Percentiles rank a stretch among this genome's conserved stretches.
These are phyloP conservation scores for Pammene fasciana DNA, from an alignment of 2,888 invertebrate species.

Conservation along the genomic window DNA sequence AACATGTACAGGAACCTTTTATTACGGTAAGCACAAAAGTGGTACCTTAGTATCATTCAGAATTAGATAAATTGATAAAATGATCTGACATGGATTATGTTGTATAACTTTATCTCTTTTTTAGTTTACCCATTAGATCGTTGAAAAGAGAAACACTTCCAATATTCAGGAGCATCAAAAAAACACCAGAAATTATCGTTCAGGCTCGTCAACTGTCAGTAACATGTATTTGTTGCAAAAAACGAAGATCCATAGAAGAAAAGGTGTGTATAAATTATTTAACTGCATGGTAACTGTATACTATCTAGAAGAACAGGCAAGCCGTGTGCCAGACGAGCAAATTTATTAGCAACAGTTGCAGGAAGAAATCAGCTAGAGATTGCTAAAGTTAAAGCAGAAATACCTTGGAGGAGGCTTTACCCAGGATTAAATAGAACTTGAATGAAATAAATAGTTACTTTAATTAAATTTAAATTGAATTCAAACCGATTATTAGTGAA, in stretches of 20 bases:
- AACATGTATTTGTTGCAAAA: conserved; percentile 75
- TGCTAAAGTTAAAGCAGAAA: too few relatives aligned
- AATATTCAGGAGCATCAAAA: conserved; percentile 49
- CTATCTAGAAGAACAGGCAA: too few relatives aligned
- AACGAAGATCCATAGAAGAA: conserved; percentile 85
- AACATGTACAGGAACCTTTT: conserved; percentile 67
- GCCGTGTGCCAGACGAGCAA: too few relatives aligned
- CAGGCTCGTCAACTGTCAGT: conserved; percentile 60
- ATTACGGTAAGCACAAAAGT: conserved; percentile 58
- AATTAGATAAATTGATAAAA: too few relatives aligned
- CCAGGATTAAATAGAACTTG: too few relatives aligned
- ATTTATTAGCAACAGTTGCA: too few relatives aligned
- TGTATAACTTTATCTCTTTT: conserved; percentile 42
- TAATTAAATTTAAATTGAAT: too few relatives aligned
- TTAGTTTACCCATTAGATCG: conserved; percentile 61
- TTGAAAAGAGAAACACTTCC: conserved; percentile 55
- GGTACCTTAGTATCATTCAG: neutral
- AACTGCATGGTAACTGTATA: too few relatives aligned
- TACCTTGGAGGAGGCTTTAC: too few relatives aligned
- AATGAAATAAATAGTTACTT: too few relatives aligned
- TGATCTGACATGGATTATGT: neutral
- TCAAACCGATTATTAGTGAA: too few relatives aligned
- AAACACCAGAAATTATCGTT: conserved; percentile 44
- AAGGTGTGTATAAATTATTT: conserved; percentile 69
- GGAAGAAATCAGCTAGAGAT: too few relatives aligned